Evolutionary conservation across 2,797 vertebrate species (phyloP).

Genomic region (Oreochromis grahami): DNA sequence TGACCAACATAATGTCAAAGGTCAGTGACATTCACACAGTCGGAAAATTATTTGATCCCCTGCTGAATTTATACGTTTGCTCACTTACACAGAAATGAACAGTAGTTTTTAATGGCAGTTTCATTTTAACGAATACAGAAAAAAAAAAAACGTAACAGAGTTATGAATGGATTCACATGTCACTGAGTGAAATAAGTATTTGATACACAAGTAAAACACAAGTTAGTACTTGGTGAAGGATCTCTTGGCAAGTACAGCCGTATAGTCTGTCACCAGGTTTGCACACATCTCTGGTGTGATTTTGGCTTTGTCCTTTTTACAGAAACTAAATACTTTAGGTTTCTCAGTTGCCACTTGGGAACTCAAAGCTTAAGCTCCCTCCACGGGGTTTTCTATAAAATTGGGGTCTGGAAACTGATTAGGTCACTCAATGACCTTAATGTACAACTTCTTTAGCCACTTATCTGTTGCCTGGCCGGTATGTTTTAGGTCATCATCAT

Average conservation of each 20-base stretch:
- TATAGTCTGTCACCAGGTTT: background rate
- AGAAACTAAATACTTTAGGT: background rate
- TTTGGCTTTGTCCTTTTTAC: background rate
- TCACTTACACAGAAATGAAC: background rate
- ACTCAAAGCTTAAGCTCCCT: background rate
- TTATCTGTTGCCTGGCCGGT: background rate
- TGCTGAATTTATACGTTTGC: background rate
- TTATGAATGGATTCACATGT: background rate
- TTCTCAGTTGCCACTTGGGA: background rate
- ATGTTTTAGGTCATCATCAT: background rate
- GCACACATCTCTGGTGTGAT: background rate
- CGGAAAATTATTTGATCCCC: background rate
- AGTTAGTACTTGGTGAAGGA: background rate
- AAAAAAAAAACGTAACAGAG: background rate
- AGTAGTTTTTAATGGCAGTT: background rate
- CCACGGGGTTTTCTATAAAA: background rate
- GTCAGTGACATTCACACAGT: background rate
- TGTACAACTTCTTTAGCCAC: background rate
- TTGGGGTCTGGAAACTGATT: background rate
- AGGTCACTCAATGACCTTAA: background rate
- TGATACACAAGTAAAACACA: background rate
- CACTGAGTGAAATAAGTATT: background rate
- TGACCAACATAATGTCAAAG: background rate
- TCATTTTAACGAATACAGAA: background rate
- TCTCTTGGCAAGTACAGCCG: background rate